A percentile compares a stretch with the other conserved stretches of the same genome.
These are phyloP conservation scores for Tipula unca DNA, from an alignment of 2,888 invertebrate species.

Conservation along the genomic window DNA sequence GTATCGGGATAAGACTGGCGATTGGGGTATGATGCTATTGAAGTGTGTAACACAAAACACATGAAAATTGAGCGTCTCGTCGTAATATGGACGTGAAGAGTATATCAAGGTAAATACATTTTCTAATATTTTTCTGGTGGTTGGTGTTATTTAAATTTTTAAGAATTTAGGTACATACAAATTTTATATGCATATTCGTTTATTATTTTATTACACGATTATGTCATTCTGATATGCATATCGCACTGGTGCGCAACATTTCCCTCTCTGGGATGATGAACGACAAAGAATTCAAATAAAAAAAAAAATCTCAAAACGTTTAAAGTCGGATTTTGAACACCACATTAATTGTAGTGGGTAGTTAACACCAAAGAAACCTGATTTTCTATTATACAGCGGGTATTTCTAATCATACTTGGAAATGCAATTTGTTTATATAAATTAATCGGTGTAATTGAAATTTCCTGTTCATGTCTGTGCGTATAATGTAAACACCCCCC, in stretches of 20 bases:
- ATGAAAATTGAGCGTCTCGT: neutral
- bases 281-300: slow-evolving; percentile 1
- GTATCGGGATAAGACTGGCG: neutral
- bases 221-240: neutral
- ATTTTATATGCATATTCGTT: neutral
- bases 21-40: neutral
- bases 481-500: neutral
- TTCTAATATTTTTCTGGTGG: neutral
- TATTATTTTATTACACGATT: neutral
- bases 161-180: neutral
- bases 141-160: neutral
- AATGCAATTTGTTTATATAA: neutral
- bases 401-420: neutral
- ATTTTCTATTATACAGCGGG: neutral
- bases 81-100: neutral
- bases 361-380: neutral
- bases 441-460: neutral
- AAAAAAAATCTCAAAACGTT: neutral
- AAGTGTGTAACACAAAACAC: neutral
- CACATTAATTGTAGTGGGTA: neutral
- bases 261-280: neutral
- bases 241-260: neutral
- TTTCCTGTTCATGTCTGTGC: neutral
- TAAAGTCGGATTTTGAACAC: neutral
- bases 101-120: neutral